Base-by-base conservation (phyloP, 2,797 vertebrate genomes). In the Acanthis flammea region DNA sequence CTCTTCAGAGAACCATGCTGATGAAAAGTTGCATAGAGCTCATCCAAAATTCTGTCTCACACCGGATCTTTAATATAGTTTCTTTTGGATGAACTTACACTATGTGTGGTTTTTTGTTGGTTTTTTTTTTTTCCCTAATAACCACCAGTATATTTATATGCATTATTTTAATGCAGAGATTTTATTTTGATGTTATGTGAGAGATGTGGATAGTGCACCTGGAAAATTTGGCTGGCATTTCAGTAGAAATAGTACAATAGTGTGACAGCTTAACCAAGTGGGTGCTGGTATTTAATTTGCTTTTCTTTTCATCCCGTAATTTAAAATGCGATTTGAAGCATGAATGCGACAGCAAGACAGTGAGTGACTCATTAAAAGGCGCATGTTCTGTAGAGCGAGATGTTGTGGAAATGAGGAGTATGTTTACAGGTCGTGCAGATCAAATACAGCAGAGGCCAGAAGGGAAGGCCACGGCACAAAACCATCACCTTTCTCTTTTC, bases 21-120 rank as follows among this genome's bases (percentile, higher is more conserved):
- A 96, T 97, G 97, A 98, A 97, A 98, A 96, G 94, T 65, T 91
- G 66, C 62, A 96, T 87, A 96, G 86, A 86, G 10, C 77, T 78
- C 17, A 51, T 97, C 97, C 97, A 97, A 96, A 94, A 93, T 97
- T 93, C 95, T 97, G 88, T 94, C 96, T 96, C 79, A 82, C 45
- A 70, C 51, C 31, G 18, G 91, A 97, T 97, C 92, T 97, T 96
- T 96, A 77, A 95, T 96, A 42, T 51, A 96, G 94, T 97, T 98
- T 97, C 87, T 97, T 94, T 98, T 97, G 97, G 97, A 97, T 55
- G 60, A 90, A 81, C 22, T 88, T 86, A 65, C 28, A 77, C 25
- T 35, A 62, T 73, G 37, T 19, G 31, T 27, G 16, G 27, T 58
- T 58, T 22, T 41, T 62, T 54, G 21, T 42, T 41, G 8, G 13